Evolutionary conservation across 2,797 vertebrate genomes (phyloP).

Genomic region (Smutsia gigantea): DNA sequence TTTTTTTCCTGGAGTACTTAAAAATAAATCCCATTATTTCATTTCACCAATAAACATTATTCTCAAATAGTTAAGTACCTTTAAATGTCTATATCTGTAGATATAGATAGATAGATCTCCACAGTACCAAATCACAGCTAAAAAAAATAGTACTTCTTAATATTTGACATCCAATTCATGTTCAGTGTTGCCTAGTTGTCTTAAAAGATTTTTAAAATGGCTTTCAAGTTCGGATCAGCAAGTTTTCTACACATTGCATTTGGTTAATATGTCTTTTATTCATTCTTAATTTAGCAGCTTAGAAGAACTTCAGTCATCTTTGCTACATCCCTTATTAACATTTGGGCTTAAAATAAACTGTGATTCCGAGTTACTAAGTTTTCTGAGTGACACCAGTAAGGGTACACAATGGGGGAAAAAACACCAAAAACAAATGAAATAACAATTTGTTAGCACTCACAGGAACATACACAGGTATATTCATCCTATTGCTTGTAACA

Average conservation of each 20-base stretch:
- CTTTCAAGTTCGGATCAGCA: not conserved
- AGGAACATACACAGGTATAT: not conserved
- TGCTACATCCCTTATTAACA: not conserved
- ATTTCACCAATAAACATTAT: not conserved
- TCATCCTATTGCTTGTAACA: not conserved
- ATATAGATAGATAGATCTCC: not conserved
- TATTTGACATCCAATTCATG: not conserved
- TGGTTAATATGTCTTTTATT: not conserved
- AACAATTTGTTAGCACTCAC: not conserved
- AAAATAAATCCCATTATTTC: constrained; percentile 25
- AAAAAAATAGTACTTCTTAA: not conserved
- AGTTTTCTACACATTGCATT: not conserved
- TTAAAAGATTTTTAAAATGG: not conserved
- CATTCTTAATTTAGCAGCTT: constrained; percentile 39
- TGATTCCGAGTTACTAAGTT: not conserved
- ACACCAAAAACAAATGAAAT: not conserved
- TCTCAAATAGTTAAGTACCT: not conserved
- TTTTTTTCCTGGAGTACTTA: not conserved
- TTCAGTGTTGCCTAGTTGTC: not conserved
- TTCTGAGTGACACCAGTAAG: not conserved
- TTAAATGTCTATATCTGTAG: not conserved
- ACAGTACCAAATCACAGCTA: not conserved
- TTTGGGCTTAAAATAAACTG: constrained; percentile 3
- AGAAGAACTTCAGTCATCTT: not conserved
- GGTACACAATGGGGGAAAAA: not conserved